Evolutionary conservation across 2,888 invertebrate species (phyloP).

Genomic region (Amphiduros pacificus): DNA sequence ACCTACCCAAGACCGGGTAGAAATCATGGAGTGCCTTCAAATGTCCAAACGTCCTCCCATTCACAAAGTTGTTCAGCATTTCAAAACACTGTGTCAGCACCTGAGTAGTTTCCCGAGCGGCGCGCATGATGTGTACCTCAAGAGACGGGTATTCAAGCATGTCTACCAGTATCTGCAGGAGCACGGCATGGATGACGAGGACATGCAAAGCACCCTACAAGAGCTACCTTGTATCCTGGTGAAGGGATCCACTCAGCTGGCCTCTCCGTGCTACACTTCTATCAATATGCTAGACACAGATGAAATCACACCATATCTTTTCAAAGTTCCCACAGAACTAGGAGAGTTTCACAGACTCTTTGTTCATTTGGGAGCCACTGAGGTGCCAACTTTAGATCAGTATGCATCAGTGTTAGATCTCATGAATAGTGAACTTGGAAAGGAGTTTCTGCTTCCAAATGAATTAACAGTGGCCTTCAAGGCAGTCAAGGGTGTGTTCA

Average conservation of each 20-base stretch:
- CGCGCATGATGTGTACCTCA: background rate
- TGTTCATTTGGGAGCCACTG: conserved; percentile 30
- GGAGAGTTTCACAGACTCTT: conserved; percentile 33
- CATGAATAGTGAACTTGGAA: conserved; percentile 21
- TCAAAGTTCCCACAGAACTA: conserved; percentile 30
- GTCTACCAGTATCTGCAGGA: conserved; percentile 22
- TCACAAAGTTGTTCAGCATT: conserved; percentile 19
- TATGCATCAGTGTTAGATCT: conserved; percentile 33
- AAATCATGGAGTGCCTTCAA: conserved; percentile 12
- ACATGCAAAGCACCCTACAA: conserved; percentile 10
- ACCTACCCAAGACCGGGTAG: conserved; percentile 3
- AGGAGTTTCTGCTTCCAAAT: conserved; percentile 26
- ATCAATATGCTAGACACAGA: conserved; percentile 25
- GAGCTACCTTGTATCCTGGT: conserved; percentile 24
- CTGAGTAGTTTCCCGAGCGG: background rate
- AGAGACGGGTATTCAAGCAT: conserved; percentile 19
- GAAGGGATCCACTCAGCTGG: conserved; percentile 21
- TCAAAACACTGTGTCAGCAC: conserved; percentile 14
- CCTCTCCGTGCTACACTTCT: conserved; percentile 31
- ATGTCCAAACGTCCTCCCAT: conserved; percentile 19
- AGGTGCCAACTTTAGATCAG: conserved; percentile 27
- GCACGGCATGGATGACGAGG: conserved; percentile 5
- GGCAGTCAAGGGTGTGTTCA: conserved; percentile 28
- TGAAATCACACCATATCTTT: conserved; percentile 35
- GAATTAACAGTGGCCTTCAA: conserved; percentile 26